A percentile compares a stretch with the other conserved stretches of the same genome.
Conservation (phyloP, 2,113 vertebrate genomes). For the Anoplopoma fimbria region DNA sequence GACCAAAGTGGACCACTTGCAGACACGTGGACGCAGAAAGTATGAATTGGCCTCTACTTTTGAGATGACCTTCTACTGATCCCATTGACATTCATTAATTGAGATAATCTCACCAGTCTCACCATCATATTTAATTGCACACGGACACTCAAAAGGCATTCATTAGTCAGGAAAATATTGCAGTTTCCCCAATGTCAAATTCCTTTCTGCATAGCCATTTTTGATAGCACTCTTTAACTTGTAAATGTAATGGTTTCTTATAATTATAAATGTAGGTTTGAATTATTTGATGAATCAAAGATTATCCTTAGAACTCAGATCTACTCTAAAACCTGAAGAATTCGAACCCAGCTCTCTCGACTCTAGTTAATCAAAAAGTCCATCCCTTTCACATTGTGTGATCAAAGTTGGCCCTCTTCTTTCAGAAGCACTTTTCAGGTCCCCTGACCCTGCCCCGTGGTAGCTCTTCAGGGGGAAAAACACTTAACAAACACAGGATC, state of each 20-base stretch:
- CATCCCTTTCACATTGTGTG: constrained; percentile 63
- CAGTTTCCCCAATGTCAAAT: no score
- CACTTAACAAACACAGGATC: constrained; percentile 85
- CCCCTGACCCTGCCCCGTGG: constrained; percentile 59
- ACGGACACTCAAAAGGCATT: no score
- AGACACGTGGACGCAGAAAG: no score
- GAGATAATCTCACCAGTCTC: constrained; percentile 12
- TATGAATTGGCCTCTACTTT: no score
- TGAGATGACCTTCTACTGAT: not conserved
- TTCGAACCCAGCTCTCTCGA: not conserved
- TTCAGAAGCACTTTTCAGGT: constrained; percentile 65
- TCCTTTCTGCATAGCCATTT: no score
- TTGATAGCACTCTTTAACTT: no score
- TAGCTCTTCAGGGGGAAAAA: constrained; percentile 72
- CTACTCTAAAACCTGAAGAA: not conserved
- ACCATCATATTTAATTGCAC: no score
- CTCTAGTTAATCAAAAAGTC: constrained; percentile 75
- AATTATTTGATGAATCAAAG: not conserved
- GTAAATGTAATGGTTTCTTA: no score
- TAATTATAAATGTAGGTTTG: not conserved
- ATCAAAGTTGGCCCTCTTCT: constrained; percentile 76
- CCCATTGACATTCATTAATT: not conserved
- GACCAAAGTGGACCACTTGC: no score
- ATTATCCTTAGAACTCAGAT: constrained; percentile 3
- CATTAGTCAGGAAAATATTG: no score